A percentile compares a stretch with the other conserved stretches of the same genome.
These are phyloP conservation scores for Ophion ellenae DNA, from an alignment of 2,888 invertebrate genomes.

Conservation along the genomic window DNA sequence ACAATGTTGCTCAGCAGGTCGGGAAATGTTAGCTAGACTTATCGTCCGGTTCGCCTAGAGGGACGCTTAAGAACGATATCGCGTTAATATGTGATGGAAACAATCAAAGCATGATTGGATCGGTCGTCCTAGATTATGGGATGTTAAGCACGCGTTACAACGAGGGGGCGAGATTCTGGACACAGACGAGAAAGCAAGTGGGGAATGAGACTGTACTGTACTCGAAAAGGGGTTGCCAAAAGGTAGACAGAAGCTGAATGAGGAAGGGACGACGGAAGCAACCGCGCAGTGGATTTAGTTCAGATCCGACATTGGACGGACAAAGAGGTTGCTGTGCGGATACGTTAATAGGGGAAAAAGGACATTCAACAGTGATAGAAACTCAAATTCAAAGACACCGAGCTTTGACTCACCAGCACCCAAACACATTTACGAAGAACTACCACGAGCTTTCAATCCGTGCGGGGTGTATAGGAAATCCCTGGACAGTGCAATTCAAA, in stretches of 20 bases:
- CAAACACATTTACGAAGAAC: conserved; percentile 6
- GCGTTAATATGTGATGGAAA: background rate
- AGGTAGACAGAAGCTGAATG: conserved; percentile 41
- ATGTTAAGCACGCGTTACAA: conserved; percentile 73
- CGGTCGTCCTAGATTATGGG: conserved; percentile 43
- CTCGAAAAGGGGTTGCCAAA: conserved; percentile 32
- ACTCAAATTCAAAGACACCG: conserved; percentile 12
- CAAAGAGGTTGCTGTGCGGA: conserved; percentile 54
- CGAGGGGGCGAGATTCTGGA: conserved; percentile 71
- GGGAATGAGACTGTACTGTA: conserved; percentile 31
- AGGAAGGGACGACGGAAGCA: conserved; percentile 16
- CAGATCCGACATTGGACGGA: conserved; percentile 39
- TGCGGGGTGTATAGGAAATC: background rate
- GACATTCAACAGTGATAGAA: conserved; percentile 22
- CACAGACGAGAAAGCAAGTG: conserved; percentile 54
- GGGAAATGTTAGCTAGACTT: background rate
- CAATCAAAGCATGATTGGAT: conserved; percentile 32
- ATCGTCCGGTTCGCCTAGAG: background rate
- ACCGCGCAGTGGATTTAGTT: conserved; percentile 41
- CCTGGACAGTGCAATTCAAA: background rate
- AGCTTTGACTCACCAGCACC: background rate
- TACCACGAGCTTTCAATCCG: background rate
- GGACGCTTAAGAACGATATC: background rate
- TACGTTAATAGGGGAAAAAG: conserved; percentile 67
- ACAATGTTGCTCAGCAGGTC: too few species aligned